phyloP scores from a whole-genome alignment of 2,797 vertebrate species.

The Syngnathus rostellatus region DNA sequence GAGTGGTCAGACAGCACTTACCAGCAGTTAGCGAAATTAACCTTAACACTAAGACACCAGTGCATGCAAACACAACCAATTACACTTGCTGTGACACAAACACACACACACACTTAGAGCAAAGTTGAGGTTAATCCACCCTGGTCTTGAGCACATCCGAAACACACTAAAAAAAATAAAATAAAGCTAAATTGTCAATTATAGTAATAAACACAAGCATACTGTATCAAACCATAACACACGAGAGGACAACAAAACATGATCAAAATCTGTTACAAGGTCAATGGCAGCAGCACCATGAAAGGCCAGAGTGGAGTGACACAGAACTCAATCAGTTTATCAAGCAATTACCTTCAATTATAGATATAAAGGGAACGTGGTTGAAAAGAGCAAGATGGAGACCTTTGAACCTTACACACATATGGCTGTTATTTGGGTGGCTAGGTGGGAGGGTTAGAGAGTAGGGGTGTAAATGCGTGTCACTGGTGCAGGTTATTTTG shows the following conservation, averaged over 20 bases:
- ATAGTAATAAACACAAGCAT: conserved; percentile 46
- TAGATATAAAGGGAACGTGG: conserved; percentile 46
- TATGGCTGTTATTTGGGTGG: conserved; percentile 40
- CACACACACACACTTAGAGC: conserved; percentile 21
- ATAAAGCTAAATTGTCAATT: conserved; percentile 18
- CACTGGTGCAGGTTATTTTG: conserved; percentile 38
- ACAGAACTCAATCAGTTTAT: conserved; percentile 57
- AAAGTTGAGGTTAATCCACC: conserved; percentile 32
- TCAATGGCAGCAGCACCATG: conserved; percentile 78
- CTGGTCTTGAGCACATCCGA: conserved; percentile 18
- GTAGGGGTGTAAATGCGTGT: conserved; percentile 21
- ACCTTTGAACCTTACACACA: conserved; percentile 49
- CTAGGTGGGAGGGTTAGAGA: conserved; percentile 42
- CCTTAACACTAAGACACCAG: conserved; percentile 64
- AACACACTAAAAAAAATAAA: conserved; percentile 16
- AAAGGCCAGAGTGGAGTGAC: conserved; percentile 58
- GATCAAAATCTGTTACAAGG: conserved; percentile 56
- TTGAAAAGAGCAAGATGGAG: conserved; percentile 39
- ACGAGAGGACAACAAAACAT: conserved; percentile 20
- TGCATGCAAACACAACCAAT: conserved; percentile 61
- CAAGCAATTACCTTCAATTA: conserved; percentile 60
- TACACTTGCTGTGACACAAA: conserved; percentile 49
- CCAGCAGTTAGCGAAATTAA: conserved; percentile 74
- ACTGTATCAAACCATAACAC: conserved; percentile 42
- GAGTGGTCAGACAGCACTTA: conserved; percentile 72